These are phyloP conservation scores for Protobothrops flavoviridis DNA, from an alignment of 2,113 vertebrate species.

Conservation along the genomic window DNA sequence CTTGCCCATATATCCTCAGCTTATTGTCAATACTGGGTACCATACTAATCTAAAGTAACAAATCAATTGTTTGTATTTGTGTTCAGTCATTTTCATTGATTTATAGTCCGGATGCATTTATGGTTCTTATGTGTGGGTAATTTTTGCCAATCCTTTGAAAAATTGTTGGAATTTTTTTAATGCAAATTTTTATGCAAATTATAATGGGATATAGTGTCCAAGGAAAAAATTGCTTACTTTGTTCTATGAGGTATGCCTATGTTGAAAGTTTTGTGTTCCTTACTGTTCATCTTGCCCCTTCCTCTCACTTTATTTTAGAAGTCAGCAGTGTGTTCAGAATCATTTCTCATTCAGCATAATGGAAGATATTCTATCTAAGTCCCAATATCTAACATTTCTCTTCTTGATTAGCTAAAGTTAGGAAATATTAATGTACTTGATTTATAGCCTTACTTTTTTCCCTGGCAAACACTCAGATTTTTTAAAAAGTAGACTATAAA, in stretches of 20 bases:
- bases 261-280: not conserved
- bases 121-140: not conserved
- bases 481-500: not conserved
- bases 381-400: not conserved
- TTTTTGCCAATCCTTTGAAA: conserved; percentile 14
- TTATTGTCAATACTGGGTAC: conserved; percentile 12
- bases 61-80: not conserved
- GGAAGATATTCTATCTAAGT: not conserved
- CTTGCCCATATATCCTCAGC: not conserved
- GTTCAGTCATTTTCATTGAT: conserved; percentile 3
- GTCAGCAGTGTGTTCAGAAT: not conserved
- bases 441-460: not conserved
- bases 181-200: not conserved
- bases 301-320: not conserved
- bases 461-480: not conserved
- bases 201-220: not conserved
- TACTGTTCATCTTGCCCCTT: not conserved
- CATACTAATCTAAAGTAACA: conserved; percentile 10
- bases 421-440: not conserved
- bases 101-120: not conserved
- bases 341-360: not conserved
- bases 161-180: not conserved
- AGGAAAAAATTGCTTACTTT: not conserved
- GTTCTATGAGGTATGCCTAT: not conserved
- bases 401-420: not conserved